These are phyloP conservation scores for Vidua chalybeata DNA, from an alignment of 2,113 vertebrate genomes.

Conservation along the genomic window DNA sequence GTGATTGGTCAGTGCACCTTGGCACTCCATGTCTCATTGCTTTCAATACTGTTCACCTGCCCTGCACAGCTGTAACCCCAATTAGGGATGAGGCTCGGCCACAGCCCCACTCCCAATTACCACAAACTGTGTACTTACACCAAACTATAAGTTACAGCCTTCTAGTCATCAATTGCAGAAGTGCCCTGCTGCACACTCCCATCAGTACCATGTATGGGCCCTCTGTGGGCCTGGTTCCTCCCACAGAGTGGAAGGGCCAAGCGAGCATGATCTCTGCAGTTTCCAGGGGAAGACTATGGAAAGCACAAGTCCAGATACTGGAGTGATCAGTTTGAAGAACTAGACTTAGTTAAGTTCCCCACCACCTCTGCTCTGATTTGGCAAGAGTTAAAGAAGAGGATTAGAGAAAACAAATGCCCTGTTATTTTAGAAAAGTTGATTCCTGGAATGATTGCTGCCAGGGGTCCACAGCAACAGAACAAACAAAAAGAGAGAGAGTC, in stretches of 20 bases:
- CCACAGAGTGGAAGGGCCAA: not conserved
- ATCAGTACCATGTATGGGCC: fast-evolving
- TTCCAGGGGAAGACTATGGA: not conserved
- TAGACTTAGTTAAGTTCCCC: not conserved
- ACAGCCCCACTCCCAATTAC: not conserved
- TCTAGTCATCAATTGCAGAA: not conserved
- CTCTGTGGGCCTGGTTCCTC: not conserved
- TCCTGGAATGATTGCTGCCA: conserved; percentile 40
- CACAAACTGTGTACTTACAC: not conserved
- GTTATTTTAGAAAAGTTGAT: conserved; percentile 57
- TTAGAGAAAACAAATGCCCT: conserved; percentile 14
- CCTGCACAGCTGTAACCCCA: not conserved
- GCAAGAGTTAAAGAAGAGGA: conserved; percentile 27
- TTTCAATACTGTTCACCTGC: not conserved
- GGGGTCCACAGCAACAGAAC: conserved; percentile 3
- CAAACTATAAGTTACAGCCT: not conserved
- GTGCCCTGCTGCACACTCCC: not conserved
- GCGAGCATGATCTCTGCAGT: not conserved
- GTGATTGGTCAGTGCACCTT: not conserved
- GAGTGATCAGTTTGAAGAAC: not conserved
- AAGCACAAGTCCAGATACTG: not conserved
- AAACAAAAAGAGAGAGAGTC: conserved; percentile 49
- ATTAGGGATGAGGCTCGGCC: not conserved
- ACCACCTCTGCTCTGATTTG: not conserved
- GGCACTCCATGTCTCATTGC: not conserved